phyloP scores from a whole-genome alignment of 23 tunicate species.

The Halocynthia aurantium region DNA sequence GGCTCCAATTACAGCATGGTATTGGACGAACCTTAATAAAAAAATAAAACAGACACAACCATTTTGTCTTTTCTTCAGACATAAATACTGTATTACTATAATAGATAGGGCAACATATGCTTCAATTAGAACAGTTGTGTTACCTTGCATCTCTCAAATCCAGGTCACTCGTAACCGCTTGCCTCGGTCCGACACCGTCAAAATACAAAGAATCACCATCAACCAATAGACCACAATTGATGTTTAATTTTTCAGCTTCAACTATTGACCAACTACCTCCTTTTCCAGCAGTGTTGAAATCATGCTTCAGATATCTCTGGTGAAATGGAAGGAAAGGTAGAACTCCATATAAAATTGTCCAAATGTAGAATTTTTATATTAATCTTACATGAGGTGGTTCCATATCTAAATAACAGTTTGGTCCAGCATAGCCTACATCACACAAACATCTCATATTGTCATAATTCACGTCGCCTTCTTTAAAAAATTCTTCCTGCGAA shows the following conservation, averaged over 20 bases:
- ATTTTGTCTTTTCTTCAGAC: no score
- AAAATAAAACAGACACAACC: no score
- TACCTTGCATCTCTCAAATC: constrained; percentile 80
- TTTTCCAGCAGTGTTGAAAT: constrained; percentile 34
- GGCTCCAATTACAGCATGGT: constrained; percentile 59
- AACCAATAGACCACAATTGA: constrained; percentile 48
- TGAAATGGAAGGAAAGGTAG: neutral
- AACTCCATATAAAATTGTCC: neutral
- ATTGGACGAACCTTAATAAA: constrained; percentile 63
- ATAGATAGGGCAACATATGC: no score
- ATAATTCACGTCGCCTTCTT: constrained; percentile 1
- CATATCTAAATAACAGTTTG: constrained; percentile 38
- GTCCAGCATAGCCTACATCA: constrained; percentile 52
- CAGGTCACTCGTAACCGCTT: constrained; percentile 48
- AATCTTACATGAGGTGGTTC: constrained; percentile 1
- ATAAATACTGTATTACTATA: no score
- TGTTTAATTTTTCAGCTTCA: constrained; percentile 30
- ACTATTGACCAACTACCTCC: constrained; percentile 34
- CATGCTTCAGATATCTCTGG: constrained; percentile 65
- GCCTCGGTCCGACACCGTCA: constrained; percentile 76
- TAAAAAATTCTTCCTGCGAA: neutral
- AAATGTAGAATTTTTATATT: neutral
- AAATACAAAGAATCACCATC: constrained; percentile 52
- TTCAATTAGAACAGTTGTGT: neutral
- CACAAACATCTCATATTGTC: constrained; percentile 33